Conservation (phyloP, 2,888 invertebrate genomes). For the Trissonchulus latispiculum region DNA sequence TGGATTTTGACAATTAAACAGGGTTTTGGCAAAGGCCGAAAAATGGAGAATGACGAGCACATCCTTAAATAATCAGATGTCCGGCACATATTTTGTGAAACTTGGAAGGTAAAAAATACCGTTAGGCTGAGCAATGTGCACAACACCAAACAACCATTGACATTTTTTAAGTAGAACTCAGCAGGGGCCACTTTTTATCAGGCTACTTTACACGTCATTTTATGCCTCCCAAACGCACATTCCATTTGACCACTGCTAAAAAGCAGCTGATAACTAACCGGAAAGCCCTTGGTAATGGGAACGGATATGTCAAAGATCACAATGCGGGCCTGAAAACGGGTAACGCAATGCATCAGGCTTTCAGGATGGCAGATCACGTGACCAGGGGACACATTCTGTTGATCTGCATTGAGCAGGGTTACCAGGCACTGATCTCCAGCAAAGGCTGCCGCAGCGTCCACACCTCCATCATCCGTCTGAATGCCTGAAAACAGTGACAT, state of each 20-base stretch:
- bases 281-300: constrained; percentile 78
- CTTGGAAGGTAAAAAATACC: too few species aligned
- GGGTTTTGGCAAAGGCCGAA: too few species aligned
- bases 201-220: constrained; percentile 77
- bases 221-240: constrained; percentile 55
- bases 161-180: too few species aligned
- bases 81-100: too few species aligned
- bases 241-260: too few species aligned
- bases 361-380: constrained; percentile 72
- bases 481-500: neutral
- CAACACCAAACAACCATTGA: too few species aligned
- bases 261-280: constrained; percentile 51
- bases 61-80: too few species aligned
- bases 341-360: constrained; percentile 67
- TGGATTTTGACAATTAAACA: too few species aligned
- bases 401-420: constrained; percentile 69
- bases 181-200: too few species aligned
- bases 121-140: too few species aligned
- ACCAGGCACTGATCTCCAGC: constrained; percentile 86
- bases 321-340: constrained; percentile 74
- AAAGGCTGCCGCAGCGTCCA: constrained; percentile 61
- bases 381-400: constrained; percentile 71
- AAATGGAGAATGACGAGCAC: too few species aligned
- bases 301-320: constrained; percentile 84
- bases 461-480: constrained; percentile 58